Evolutionary conservation across 2,888 invertebrate species (phyloP), one percentile per base, ranked within the genome.

Genomic region (Sicus ferrugineus): DNA sequence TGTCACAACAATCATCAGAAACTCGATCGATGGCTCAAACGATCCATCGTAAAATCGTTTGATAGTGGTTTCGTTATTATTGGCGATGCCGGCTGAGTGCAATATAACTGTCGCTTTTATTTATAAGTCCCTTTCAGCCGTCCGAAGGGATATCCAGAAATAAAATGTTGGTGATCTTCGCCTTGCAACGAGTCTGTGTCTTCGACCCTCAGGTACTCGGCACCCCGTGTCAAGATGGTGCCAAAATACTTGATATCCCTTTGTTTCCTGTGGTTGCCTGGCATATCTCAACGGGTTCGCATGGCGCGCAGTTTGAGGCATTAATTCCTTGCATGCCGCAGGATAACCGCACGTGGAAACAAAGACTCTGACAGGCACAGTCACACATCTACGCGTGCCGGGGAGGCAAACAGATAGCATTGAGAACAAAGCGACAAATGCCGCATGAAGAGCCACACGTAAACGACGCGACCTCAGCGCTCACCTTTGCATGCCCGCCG

Each of bases 1-100:
- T 52, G 65, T 65, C 54, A 65, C 65, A 65, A 65, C 65, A 65
- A 23, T 30, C 23, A 9, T 16, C n/a, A n/a, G 38, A 38, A 23
- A 52, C 52, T 23, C 21, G 34, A 52, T 65, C 65, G n/a, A 42
- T 42, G 42, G n/a, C 14, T 42, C 14, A 42, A 16, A n/a, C 42
- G 42, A 42, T 16, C 42, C 14, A 4, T 16, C 42, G 16, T 42
- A 42, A 42, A 1, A 42, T 42, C 9, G 11, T 14, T 42, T 42
- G 42, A 7, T 42, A 16, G 42, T 9, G 9, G 42, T 42, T 42
- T 42, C 11, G 42, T 42, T 42, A n/a, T 9, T 4, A 16, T 42
- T 42, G 1, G 42, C n/a, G 42, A 4, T 42, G 42, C 3, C n/a
- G n/a, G n/a, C 5, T 4, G 42, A 42, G 2, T 42, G n/a, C n/a